Percentiles rank a stretch among this genome's conserved stretches.
These are phyloP conservation scores for Nomada goodeniana DNA, from an alignment of 2,888 invertebrate species.

Conservation along the genomic window DNA sequence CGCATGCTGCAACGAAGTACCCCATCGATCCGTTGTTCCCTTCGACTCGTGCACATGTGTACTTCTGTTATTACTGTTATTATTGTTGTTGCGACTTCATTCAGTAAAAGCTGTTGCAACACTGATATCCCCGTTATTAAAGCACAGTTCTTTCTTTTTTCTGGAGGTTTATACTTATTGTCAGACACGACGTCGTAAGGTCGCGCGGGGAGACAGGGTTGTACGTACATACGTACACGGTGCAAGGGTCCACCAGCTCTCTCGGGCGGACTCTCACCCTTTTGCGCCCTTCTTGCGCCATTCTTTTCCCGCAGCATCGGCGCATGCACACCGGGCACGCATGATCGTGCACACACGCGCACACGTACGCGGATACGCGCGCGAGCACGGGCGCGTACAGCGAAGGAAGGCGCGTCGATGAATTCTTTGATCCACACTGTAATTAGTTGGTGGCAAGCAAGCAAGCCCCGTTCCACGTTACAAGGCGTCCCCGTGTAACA, in stretches of 20 bases:
- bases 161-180: neutral
- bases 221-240: neutral
- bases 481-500: slow-evolving; percentile 43
- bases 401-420: slow-evolving; percentile 76
- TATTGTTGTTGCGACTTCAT: too few relatives aligned
- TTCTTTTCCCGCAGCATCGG: slow-evolving; percentile 57
- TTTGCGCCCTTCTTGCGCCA: slow-evolving; percentile 63
- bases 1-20: too few relatives aligned
- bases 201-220: neutral
- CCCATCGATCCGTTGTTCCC: too few relatives aligned
- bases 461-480: slow-evolving; percentile 47
- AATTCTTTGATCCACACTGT: slow-evolving; percentile 83
- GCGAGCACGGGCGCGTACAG: slow-evolving; percentile 37
- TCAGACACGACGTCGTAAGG: slow-evolving; percentile 26
- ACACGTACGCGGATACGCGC: slow-evolving; percentile 5
- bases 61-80: too few relatives aligned
- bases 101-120: too few relatives aligned
- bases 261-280: slow-evolving; percentile 53
- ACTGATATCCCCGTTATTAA: too few relatives aligned
- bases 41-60: too few relatives aligned
- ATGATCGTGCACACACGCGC: neutral
- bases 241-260: slow-evolving; percentile 43
- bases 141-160: too few relatives aligned
- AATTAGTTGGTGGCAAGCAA: slow-evolving; percentile 81
- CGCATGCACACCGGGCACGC: slow-evolving; percentile 14